These are phyloP conservation scores for Cynoglossus semilaevis DNA, from an alignment of 2,113 vertebrate genomes.

Conservation along the genomic window DNA sequence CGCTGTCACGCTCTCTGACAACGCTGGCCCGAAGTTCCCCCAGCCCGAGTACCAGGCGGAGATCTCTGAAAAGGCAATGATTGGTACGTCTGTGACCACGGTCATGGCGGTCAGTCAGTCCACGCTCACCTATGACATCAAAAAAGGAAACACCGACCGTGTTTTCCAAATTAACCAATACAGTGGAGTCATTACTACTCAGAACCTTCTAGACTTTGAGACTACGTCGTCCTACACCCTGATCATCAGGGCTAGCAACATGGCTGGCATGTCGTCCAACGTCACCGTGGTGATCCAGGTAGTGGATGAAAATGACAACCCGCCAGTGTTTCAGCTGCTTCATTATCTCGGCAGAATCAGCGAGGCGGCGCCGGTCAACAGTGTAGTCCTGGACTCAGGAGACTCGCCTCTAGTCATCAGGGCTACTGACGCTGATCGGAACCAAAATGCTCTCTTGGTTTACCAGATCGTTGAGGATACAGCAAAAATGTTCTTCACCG, in stretches of 20 bases:
- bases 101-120: conserved; percentile 91
- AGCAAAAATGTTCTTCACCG: conserved; percentile 90
- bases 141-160: conserved; percentile 81
- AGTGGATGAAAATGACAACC: conserved; percentile 93
- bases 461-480: conserved; percentile 95
- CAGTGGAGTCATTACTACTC: conserved; percentile 90
- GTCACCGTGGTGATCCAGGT: conserved; percentile 85
- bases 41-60: conserved; percentile 91
- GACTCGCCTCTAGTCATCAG: conserved; percentile 88
- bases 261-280: conserved; percentile 94
- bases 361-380: conserved; percentile 89
- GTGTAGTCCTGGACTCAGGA: conserved; percentile 81
- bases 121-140: conserved; percentile 89
- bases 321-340: conserved; percentile 87
- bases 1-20: conserved; percentile 90
- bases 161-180: conserved; percentile 92
- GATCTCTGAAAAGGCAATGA: conserved; percentile 85
- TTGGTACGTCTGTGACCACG: conserved; percentile 86
- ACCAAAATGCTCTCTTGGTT: conserved; percentile 90
- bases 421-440: conserved; percentile 89
- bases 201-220: conserved; percentile 87
- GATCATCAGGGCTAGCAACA: conserved; percentile 88
- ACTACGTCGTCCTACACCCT: conserved; percentile 80
- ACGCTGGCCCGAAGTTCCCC: conserved; percentile 88
- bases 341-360: conserved; percentile 88